Percentiles rank a stretch among this genome's conserved stretches.
Evolutionary conservation across 2,113 vertebrate genomes (phyloP).

Genomic region (Salvelinus sp.): DNA sequence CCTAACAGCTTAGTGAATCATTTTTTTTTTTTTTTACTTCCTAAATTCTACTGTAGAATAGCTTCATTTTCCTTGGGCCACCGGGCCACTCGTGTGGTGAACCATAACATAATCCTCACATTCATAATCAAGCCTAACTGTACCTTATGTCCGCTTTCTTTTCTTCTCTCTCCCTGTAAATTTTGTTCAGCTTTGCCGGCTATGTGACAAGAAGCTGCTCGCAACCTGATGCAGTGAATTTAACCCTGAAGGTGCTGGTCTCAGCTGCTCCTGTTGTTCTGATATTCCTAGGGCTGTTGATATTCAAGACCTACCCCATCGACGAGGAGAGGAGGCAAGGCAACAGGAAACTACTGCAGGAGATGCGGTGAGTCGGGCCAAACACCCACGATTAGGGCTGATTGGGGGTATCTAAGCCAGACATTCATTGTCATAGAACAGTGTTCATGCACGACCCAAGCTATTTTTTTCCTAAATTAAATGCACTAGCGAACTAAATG

Average conservation of each 20-base stretch:
- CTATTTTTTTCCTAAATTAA: not conserved
- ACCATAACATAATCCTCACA: conserved; percentile 23
- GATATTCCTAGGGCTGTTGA: conserved; percentile 84
- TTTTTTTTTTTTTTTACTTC: not conserved
- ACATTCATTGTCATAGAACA: not conserved
- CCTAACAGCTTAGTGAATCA: too few relatives aligned
- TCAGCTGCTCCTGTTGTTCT: conserved; percentile 80
- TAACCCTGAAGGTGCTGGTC: conserved; percentile 89
- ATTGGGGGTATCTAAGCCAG: not conserved
- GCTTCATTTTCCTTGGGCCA: conserved; percentile 3
- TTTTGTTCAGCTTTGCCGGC: conserved; percentile 83
- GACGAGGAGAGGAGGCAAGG: conserved; percentile 80
- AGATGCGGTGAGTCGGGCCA: conserved; percentile 72
- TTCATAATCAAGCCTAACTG: conserved; percentile 17
- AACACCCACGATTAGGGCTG: not conserved
- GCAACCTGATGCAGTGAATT: conserved; percentile 78
- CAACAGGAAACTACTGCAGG: conserved; percentile 84
- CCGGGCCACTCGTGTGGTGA: conserved; percentile 28
- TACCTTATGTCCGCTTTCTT: not conserved
- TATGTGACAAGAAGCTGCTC: conserved; percentile 81
- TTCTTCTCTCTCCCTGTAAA: conserved; percentile 11
- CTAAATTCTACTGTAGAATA: not conserved
- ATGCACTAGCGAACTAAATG: too few relatives aligned
- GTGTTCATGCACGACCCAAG: not conserved
- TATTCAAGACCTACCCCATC: conserved; percentile 89